Evolutionary conservation across 1,140 invertebrate species (phyloP), one percentile per base, ranked within the genome.

Genomic region (Eurosta solidaginis): DNA sequence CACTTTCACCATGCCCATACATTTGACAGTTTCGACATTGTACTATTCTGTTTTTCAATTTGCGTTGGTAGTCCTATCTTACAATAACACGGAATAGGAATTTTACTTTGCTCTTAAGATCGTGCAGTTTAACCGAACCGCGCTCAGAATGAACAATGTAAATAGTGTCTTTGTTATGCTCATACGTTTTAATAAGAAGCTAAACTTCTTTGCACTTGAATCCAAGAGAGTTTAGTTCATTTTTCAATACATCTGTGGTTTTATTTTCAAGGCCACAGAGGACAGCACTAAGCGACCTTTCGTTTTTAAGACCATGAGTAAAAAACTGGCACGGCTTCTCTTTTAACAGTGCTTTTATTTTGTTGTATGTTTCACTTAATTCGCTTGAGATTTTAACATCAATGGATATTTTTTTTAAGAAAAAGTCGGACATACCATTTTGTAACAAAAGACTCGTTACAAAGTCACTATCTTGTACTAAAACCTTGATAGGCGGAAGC

Each of bases 91-190:
- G 10, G 29, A 59, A 59, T 22, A 77, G 22, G 36, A 42, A 54
- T 44, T 59, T 59, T 44, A 44, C 29, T 59, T 40, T 4, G 17
- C 33, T 17, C 20, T 50, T 36, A 9, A 54, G 20, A 33, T 77
- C 75, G 9, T 77, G 22, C 17, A 77, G n/a, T 25, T 42, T 77
- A 20, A 77, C 40, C 33, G 6, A 40, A 40, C 22, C n/a, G 29
- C 76, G 5, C 29, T 77, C 47, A 50, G 59, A 77, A 22, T 77
- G 50, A 40, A 77, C 76, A 27, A 77, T 33, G 59, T n/a, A 77
- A 20, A 76, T n/a, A 10, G 54, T 63, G 25, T 45, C 54, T 54
- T 77, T 54, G 33, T 52, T 54, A 7, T 33, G 22, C n/a, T 54
- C 54, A 77, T 12, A 44, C 22, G 33, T 25, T 54, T 59, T 77